Conservation (phyloP, 2,797 vertebrate species). For the Threskiornis aethiopicus region DNA sequence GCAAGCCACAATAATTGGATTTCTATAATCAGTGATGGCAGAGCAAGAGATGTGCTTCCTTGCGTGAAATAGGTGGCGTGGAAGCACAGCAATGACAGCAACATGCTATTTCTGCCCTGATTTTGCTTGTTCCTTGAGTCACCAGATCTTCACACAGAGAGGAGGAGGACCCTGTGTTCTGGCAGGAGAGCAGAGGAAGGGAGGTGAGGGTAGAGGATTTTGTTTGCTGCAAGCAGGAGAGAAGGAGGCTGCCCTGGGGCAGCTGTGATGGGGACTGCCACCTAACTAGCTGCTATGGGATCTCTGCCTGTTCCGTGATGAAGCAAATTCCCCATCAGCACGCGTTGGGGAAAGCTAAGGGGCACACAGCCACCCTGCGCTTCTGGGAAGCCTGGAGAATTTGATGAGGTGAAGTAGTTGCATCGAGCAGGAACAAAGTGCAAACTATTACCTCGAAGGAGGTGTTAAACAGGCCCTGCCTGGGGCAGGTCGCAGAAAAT, state of each 20-base stretch:
- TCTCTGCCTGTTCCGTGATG: background rate
- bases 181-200: background rate
- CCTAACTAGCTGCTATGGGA: background rate
- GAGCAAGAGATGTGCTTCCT: background rate
- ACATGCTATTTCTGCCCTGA: background rate
- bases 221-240: background rate
- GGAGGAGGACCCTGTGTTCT: background rate
- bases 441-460: background rate
- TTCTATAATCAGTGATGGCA: background rate
- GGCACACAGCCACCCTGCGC: accelerated
- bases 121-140: background rate
- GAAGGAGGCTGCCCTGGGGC: background rate
- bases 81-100: background rate
- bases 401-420: background rate
- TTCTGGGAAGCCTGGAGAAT: background rate
- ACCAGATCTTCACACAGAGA: background rate
- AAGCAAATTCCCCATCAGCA: background rate
- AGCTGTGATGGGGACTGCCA: background rate
- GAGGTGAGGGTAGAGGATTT: background rate
- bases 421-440: background rate
- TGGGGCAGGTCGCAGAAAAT: background rate
- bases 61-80: background rate
- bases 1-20: background rate
- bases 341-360: accelerated
- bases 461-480: background rate